Evolutionary conservation across 2,888 invertebrate genomes (phyloP).

Genomic region (Rhingia campestris): DNA sequence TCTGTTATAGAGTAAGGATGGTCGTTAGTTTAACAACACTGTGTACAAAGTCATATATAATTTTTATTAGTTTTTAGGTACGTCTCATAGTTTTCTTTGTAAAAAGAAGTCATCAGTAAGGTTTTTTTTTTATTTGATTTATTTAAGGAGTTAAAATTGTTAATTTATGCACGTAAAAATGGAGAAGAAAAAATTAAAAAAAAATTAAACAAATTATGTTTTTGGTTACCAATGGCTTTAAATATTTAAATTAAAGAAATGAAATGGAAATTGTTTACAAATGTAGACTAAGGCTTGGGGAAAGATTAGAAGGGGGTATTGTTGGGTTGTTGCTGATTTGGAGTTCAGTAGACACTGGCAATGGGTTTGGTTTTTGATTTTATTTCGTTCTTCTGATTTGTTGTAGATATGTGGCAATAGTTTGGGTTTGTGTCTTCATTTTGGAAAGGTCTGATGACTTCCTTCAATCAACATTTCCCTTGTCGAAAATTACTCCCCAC

Average conservation of each 20-base stretch:
- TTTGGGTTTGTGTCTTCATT: too few species aligned
- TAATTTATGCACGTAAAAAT: constrained; percentile 66
- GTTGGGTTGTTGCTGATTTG: too few species aligned
- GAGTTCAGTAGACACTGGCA: too few species aligned
- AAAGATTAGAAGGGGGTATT: background rate
- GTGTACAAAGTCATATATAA: constrained; percentile 70
- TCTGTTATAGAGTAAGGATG: constrained; percentile 48
- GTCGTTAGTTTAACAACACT: constrained; percentile 38
- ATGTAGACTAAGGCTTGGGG: constrained; percentile 9
- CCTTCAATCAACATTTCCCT: too few species aligned
- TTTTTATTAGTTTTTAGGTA: constrained; percentile 31
- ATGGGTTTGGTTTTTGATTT: background rate
- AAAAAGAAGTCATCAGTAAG: constrained; percentile 22
- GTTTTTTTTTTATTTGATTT: constrained; percentile 11
- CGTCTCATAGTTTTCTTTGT: constrained; percentile 12
- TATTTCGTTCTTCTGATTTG: background rate
- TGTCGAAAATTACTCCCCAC: too few species aligned
- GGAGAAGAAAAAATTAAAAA: constrained; percentile 22
- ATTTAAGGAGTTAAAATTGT: constrained; percentile 60
- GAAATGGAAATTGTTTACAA: constrained; percentile 29
- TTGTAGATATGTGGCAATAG: too few species aligned
- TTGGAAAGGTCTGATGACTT: too few species aligned
- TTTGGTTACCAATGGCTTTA: constrained; percentile 74
- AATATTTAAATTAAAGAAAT: constrained; percentile 48
- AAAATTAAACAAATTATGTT: constrained; percentile 58